A percentile compares a stretch with the other conserved stretches of the same genome.
phyloP scores from a whole-genome alignment of 1,140 invertebrate genomes.

The Drosophila subobscura region DNA sequence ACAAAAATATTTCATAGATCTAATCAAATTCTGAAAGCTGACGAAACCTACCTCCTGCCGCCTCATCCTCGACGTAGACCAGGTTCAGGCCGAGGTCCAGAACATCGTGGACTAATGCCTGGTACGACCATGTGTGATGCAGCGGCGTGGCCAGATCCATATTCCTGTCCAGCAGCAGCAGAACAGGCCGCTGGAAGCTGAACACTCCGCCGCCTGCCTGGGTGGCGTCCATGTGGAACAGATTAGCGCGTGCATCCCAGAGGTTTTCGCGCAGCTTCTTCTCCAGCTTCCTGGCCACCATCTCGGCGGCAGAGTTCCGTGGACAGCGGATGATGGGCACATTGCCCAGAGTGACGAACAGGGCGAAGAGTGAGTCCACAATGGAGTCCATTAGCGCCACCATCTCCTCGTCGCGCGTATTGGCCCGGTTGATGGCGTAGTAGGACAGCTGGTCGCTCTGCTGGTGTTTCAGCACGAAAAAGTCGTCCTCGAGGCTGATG shows the following conservation, averaged over 20 bases:
- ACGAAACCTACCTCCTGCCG: conserved; percentile 26
- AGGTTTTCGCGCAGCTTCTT: conserved; percentile 99
- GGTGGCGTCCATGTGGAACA: conserved; percentile 94
- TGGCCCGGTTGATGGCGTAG: conserved; percentile 96
- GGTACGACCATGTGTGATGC: conserved; percentile 99
- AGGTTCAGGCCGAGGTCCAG: conserved; percentile 95
- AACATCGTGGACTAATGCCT: conserved; percentile 98
- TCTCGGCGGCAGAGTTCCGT: conserved; percentile 98
- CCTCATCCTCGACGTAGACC: conserved; percentile 91
- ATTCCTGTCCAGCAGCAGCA: conserved; percentile 97
- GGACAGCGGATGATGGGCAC: conserved; percentile 98
- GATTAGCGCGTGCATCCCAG: conserved; percentile 97
- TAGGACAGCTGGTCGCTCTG: conserved; percentile 96
- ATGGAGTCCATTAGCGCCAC: conserved; percentile 96
- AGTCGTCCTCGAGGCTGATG: conserved; percentile 98
- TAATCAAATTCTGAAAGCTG: too few species aligned
- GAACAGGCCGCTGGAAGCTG: conserved; percentile 95
- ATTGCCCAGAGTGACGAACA: conserved; percentile 97
- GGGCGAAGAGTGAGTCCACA: conserved; percentile 98
- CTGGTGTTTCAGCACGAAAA: conserved; percentile 97
- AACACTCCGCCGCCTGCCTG: conserved; percentile 89
- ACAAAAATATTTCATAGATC: background rate
- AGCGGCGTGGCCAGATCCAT: conserved; percentile 98
- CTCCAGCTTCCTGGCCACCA: conserved; percentile 98
- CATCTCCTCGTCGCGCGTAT: conserved; percentile 98